Percentiles rank a stretch among this genome's conserved stretches.
These are phyloP conservation scores for Cyanocitta stelleri DNA, from an alignment of 2,113 vertebrate species.

Conservation along the genomic window DNA sequence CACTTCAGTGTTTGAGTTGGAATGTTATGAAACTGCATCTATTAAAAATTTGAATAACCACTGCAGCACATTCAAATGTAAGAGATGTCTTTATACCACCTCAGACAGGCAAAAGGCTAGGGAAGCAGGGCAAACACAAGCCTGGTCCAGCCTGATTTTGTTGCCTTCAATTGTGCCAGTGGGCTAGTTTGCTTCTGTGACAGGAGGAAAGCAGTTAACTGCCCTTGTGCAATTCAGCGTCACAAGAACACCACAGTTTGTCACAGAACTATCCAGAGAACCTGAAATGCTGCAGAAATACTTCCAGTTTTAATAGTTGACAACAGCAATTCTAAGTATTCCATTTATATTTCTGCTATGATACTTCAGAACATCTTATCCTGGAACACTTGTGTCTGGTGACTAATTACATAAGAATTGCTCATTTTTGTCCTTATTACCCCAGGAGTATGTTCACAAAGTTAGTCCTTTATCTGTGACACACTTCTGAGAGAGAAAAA, in stretches of 20 bases:
- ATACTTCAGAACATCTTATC: slow-evolving; percentile 1
- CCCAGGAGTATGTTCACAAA: not conserved
- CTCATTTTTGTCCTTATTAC: not conserved
- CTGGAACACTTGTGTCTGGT: not conserved
- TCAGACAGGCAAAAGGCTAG: not conserved
- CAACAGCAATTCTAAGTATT: not conserved
- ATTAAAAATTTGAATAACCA: not conserved
- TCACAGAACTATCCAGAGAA: not conserved
- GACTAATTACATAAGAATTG: slow-evolving; percentile 17
- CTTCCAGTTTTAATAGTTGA: not conserved
- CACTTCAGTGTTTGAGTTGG: not conserved
- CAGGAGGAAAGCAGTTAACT: not conserved
- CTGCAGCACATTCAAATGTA: not conserved
- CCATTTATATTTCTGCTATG: not conserved
- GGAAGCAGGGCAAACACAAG: not conserved
- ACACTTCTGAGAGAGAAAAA: not conserved
- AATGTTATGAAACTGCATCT: not conserved
- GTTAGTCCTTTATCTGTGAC: not conserved
- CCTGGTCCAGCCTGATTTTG: not conserved
- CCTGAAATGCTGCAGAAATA: not conserved
- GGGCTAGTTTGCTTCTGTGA: not conserved
- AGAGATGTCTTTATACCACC: not conserved
- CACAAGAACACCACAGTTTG: not conserved
- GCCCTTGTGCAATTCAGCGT: not conserved
- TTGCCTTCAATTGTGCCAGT: not conserved